A percentile compares a stretch with the other conserved stretches of the same genome.
Conservation (phyloP, 2,113 vertebrate species). For the Halcyon malimbica region DNA sequence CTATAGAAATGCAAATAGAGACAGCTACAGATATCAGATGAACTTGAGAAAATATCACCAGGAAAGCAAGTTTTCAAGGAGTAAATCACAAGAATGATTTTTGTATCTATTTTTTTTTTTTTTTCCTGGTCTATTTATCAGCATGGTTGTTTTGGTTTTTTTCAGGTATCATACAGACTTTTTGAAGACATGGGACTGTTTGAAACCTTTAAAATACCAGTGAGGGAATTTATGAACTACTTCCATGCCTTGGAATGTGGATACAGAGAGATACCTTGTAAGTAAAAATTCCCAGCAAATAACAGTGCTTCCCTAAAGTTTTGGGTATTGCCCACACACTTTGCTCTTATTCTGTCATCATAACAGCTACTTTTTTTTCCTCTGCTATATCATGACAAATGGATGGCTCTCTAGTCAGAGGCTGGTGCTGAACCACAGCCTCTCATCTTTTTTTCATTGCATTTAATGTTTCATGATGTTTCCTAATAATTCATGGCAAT, state of each 20-base stretch:
- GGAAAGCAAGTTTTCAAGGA: not conserved
- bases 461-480: not conserved
- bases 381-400: not conserved
- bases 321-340: not conserved
- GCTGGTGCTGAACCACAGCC: not conserved
- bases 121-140: not conserved
- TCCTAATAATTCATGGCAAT: not conserved
- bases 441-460: not conserved
- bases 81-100: not conserved
- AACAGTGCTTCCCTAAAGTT: not conserved
- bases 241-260: conserved; percentile 97
- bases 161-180: conserved; percentile 92
- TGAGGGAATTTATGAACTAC: conserved; percentile 98
- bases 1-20: not conserved
- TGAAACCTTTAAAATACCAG: conserved; percentile 94
- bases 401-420: not conserved
- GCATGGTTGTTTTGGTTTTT: not conserved
- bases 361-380: not conserved
- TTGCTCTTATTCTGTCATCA: not conserved
- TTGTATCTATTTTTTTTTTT: not conserved
- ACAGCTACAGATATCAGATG: not conserved
- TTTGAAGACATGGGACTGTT: conserved; percentile 98
- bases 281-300: conserved; percentile 66
- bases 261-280: conserved; percentile 97
- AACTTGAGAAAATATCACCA: not conserved